A percentile compares a stretch with the other conserved stretches of the same genome.
Evolutionary conservation across 1,140 invertebrate genomes (phyloP).

Genomic region (Drosophila pandora): DNA sequence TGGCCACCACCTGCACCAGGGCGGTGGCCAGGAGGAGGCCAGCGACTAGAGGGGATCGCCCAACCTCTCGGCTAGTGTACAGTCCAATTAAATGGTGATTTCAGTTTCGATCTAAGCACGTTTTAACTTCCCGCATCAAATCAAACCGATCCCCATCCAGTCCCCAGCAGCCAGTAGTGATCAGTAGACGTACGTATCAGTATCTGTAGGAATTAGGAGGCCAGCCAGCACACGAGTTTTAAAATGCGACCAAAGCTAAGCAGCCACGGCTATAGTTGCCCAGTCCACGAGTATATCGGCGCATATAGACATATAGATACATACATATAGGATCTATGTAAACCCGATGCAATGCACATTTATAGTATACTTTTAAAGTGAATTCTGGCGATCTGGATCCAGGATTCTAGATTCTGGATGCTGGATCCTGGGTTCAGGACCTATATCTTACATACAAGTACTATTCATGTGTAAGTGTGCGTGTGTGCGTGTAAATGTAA

Average conservation of each 20-base stretch:
- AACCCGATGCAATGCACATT: slow-evolving; percentile 60
- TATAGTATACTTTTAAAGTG: slow-evolving; percentile 69
- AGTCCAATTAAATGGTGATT: slow-evolving; percentile 52
- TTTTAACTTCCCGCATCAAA: slow-evolving; percentile 47
- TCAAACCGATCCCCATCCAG: not conserved
- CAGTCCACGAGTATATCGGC: slow-evolving; percentile 58
- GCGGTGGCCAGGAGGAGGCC: slow-evolving; percentile 55
- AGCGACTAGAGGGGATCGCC: slow-evolving; percentile 51
- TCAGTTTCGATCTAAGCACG: slow-evolving; percentile 59
- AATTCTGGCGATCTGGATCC: slow-evolving; percentile 38
- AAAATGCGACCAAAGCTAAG: slow-evolving; percentile 70
- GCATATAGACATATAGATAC: slow-evolving; percentile 31
- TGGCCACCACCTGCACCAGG: slow-evolving; percentile 54
- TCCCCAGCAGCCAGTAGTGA: slow-evolving; percentile 45
- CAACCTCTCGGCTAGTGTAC: slow-evolving; percentile 40
- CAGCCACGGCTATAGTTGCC: slow-evolving; percentile 40
- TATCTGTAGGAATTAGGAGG: slow-evolving; percentile 41
- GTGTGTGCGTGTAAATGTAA: slow-evolving; percentile 57
- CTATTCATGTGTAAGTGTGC: slow-evolving; percentile 58
- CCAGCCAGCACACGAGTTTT: slow-evolving; percentile 61
- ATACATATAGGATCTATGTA: slow-evolving; percentile 22
- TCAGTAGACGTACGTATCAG: slow-evolving; percentile 37
- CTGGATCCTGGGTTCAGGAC: slow-evolving; percentile 5
- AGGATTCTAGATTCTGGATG: not conserved
- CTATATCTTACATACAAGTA: slow-evolving; percentile 36